Evolutionary conservation across 1,140 invertebrate species (phyloP), one percentile per base, ranked within the genome.

Genomic region (Whitmania pigra): DNA sequence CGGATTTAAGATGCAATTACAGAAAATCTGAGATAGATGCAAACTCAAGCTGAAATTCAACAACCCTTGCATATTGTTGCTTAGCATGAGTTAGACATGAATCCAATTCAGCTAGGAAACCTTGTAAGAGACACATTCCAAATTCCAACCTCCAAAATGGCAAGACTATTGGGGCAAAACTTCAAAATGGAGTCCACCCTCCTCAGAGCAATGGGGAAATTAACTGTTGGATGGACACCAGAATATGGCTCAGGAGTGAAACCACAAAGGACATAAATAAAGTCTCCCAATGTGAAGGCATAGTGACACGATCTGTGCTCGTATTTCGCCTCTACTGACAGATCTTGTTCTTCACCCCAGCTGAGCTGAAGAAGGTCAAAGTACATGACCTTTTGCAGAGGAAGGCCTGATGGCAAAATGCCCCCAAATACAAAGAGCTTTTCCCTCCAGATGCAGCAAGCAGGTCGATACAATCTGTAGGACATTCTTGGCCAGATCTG

Each of bases 371-470:
- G 31, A 18, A 73, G 22, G 22, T 73, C 73, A 53, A 71, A 73
- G 25, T 57, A 13, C 40, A 71, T 69, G 20, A 73, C 49, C 31
- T 49, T 40, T 55, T 71, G 73, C 7, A 69, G 73, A 3, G 73
- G 69, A 22, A 40, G 43, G 69, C 73, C 73, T 25, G 69, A 55
- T n/a, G 31, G 54, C 22, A 57, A 69, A 31, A 69, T 71, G 27
- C 73, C 73, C n/a, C 73, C 73, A 66, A 73, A 73, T 17, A 71
- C 73, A 29, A 49, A 73, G 49, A 73, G 53, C 29, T 49, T 25
- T 54, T 71, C 49, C 53, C 40, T 57, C 69, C 69, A 71, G 53
- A 53, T 27, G 20, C 57, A 69, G n/a, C 60, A 18, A 4, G 69
- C 68, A 15, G 73, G 69, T 20, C 40, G 22, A 53, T 63, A 40